Base-by-base conservation (phyloP, 2,888 invertebrate species). In the Tetragonula carbonaria region DNA sequence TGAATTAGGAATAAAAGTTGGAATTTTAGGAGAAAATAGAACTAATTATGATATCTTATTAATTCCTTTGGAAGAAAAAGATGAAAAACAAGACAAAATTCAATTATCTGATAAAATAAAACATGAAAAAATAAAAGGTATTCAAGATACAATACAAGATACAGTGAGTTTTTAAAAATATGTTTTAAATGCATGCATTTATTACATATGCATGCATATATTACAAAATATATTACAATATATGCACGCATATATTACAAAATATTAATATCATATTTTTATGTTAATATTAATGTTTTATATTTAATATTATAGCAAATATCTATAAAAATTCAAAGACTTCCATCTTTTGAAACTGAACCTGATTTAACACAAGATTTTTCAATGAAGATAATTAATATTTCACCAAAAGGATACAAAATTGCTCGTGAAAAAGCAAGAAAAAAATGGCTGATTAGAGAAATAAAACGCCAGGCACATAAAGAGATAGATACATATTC, bases 11-110 rank as follows among this genome's bases (percentile, higher is more conserved):
- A 94, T 96, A 23, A 95, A 95, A 75, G 92, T 96, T 8, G 97
- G 97, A 2, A 95, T 97, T 77, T 93, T 97, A 71, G 97, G 97
- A 4, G 93, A 96, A 88, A 94, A 95, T 2, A 95, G 96, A 45
- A 91, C 95, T 14, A 91, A 94, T 68, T 96, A 96, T 87, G 96
- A 97, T 90, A 95, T 96, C 1, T 95, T 96, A 95, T 93, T 97
- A 68, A 91, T 95, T 95, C 90, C 96, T 95, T 88, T 95, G 95
- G 94, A 96, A 95, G 59, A 76, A 50, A 79, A 83, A 51, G 57
- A 83, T n/a, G 50, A 66, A 66, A 23, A 57, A 14, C 18, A 67
- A n/a, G 18, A n/a, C 13, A 71, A 76, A 57, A 21, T 38, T 23
- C 82, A 84, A 28, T 21, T 82, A 53, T 53, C 78, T 1, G 82